phyloP scores from a whole-genome alignment of 2,888 invertebrate genomes.

The Dolomedes plantarius region DNA sequence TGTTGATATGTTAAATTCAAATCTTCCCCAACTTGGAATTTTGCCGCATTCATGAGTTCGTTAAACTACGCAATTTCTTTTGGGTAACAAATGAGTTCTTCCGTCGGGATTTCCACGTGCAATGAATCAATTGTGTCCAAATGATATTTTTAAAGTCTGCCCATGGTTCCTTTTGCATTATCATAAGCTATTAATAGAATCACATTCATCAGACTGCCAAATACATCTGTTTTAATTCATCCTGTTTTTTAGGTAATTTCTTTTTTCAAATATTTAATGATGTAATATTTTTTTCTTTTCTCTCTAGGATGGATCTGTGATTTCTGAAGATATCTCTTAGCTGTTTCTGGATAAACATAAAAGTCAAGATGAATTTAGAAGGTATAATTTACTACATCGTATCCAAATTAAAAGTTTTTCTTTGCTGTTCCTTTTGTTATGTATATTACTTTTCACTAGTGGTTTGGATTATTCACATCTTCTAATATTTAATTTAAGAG shows the following conservation, averaged over 20 bases:
- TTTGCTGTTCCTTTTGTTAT: background rate
- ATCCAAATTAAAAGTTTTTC: too few relatives aligned
- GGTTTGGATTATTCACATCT: too few relatives aligned
- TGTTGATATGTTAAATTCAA: too few relatives aligned
- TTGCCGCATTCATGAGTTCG: background rate
- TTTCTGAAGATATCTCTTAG: too few relatives aligned
- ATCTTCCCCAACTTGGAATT: background rate
- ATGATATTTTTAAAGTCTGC: constrained; percentile 11
- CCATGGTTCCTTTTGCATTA: constrained; percentile 7
- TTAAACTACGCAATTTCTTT: background rate
- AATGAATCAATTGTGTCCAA: constrained; percentile 26
- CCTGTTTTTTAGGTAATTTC: background rate
- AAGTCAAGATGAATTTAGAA: constrained; percentile 15
- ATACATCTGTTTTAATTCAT: background rate
- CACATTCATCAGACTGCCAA: background rate
- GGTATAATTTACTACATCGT: too few relatives aligned
- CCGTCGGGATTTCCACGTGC: constrained; percentile 5
- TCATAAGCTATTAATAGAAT: constrained; percentile 12
- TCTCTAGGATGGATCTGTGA: background rate
- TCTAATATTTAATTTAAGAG: too few relatives aligned
- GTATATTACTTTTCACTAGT: too few relatives aligned
- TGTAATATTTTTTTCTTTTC: background rate
- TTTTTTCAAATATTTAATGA: background rate
- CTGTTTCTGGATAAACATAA: too few relatives aligned
- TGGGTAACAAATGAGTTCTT: background rate